Evolutionary conservation across 2,113 vertebrate species (phyloP).

Genomic region (Calyptomena viridis): DNA sequence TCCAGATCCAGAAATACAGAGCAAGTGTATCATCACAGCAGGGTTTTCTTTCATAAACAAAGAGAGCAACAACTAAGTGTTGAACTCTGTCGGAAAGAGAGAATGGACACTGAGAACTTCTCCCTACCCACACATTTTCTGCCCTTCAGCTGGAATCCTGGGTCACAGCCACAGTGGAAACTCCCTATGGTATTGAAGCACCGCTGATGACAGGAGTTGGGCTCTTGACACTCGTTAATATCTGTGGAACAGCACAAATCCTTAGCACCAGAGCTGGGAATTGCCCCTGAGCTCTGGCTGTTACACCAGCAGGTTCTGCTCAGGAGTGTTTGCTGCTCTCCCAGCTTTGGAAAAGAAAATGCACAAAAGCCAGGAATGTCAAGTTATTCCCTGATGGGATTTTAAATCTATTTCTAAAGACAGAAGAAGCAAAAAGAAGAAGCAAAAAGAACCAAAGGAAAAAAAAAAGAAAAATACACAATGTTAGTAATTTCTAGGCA

Average conservation of each 20-base stretch:
- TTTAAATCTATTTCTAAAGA: not conserved
- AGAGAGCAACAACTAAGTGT: not conserved
- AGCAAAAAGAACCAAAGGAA: not conserved
- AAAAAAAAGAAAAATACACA: not conserved
- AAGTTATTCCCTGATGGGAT: not conserved
- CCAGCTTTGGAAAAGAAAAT: not conserved
- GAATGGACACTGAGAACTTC: not conserved
- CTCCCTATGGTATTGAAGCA: constrained; percentile 94
- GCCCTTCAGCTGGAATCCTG: constrained; percentile 90
- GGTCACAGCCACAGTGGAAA: constrained; percentile 92
- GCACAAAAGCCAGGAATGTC: not conserved
- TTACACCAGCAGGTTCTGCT: not conserved
- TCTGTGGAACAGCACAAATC: constrained; percentile 75
- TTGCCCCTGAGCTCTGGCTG: not conserved
- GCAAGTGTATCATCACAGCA: not conserved
- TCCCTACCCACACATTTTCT: constrained; percentile 88
- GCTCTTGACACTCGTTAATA: constrained; percentile 93
- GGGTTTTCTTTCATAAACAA: not conserved
- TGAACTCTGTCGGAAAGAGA: not conserved
- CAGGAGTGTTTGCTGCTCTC: not conserved
- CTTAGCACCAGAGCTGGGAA: not conserved
- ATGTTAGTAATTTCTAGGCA: not conserved
- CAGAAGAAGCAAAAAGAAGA: not conserved
- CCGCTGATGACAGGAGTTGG: constrained; percentile 87
- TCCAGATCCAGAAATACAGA: not conserved